Base-by-base conservation (phyloP, 2,797 vertebrate genomes). In the Acropternis orthonyx region DNA sequence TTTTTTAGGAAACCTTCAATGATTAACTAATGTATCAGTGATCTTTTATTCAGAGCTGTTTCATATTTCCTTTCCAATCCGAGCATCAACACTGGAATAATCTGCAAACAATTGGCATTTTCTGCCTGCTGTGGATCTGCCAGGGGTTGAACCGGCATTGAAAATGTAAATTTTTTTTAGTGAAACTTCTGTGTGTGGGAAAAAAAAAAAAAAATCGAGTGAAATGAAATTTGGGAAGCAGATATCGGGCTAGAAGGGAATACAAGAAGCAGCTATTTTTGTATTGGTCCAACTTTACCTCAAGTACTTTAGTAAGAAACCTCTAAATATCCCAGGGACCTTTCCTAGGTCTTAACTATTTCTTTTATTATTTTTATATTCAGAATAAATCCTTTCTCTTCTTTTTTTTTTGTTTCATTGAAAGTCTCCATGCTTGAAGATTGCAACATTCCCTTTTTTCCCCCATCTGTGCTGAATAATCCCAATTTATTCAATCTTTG, bases 101-200 rank as follows among this genome's bases (percentile, higher is more conserved):
- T n/a, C 69, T 76, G 32, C 49, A 34, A 76, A 43, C 0, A 41
- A 36, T 20, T 34, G 16, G 15, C 58, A 22, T 10, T 63, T 54
- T 77, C 23, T 72, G 28, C 22, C 37, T 52, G 30, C 37, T 51
- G 27, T 23, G 34, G 34, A 13, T 24, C 46, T 56, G n/a, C 17
- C 20, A 22, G 37, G 46, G 32, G 44, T 34, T 41, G 44, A 41
- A 65, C 3, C 14, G n/a, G 3, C 34, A 49, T 75, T 48, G 43
- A 79, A 32, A 20, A n/a, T 27, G 34, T 9, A 4, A 52, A n/a
- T n/a, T 34, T 44, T 67, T 67, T 56, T 44, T 14, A 36, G 9
- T 28, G 56, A 24, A 41, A 56, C 1, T 41, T 59, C 19, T 32
- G 0, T 14, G 36, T 37, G 75, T n/a, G n/a, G n/a, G n/a, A n/a